A percentile compares a stretch with the other conserved stretches of the same genome.
phyloP scores from a whole-genome alignment of 2,888 invertebrate species.

The Dicyrtomina minuta region DNA sequence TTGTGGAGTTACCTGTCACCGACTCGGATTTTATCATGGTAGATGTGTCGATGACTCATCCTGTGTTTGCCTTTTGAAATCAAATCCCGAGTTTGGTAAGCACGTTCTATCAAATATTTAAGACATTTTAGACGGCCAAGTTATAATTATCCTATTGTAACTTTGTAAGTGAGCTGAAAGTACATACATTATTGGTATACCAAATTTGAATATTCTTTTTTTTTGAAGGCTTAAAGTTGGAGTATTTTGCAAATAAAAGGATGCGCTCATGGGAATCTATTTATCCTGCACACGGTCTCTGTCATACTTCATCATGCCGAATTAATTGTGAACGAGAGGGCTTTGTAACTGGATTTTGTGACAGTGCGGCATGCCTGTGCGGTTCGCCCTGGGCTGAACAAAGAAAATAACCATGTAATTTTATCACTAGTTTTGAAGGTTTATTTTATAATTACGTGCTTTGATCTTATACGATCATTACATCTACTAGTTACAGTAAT shows the following conservation, averaged over 20 bases:
- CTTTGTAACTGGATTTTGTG: constrained; percentile 19
- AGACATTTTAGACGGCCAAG: neutral
- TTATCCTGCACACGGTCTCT: constrained; percentile 3
- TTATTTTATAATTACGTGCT: no score
- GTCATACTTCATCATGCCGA: constrained; percentile 10
- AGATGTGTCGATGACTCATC: constrained; percentile 8
- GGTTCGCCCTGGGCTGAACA: constrained; percentile 18
- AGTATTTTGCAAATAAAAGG: constrained; percentile 8
- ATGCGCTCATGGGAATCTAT: neutral
- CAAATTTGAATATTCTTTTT: no score
- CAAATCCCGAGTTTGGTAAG: constrained; percentile 19
- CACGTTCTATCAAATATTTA: neutral
- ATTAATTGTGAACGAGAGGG: constrained; percentile 15
- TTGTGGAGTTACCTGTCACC: constrained; percentile 14
- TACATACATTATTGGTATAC: no score
- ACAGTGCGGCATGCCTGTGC: neutral
- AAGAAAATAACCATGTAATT: no score
- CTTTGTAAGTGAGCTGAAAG: no score
- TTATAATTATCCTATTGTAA: neutral
- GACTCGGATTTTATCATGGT: constrained; percentile 12
- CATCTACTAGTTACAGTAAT: no score
- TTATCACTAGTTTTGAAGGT: no score
- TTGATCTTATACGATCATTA: no score
- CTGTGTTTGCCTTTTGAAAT: constrained; percentile 10
- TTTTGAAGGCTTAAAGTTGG: constrained; percentile 12